Base-by-base conservation (phyloP, 2,888 invertebrate genomes). In the Taphrorychus bicolor region DNA sequence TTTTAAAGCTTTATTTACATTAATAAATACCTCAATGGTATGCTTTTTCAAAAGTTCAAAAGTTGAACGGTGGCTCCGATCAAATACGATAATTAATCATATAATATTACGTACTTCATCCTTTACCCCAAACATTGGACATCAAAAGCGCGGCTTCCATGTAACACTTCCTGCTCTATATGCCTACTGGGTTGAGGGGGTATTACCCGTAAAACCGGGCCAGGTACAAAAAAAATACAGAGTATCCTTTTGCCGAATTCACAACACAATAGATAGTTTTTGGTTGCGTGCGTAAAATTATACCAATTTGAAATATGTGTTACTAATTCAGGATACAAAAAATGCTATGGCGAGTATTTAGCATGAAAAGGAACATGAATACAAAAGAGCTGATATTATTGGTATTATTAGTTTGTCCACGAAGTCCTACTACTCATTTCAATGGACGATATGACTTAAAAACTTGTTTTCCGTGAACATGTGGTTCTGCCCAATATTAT, bases 231-330 rank as follows among this genome's bases (percentile, higher is more conserved):
- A 32, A 32, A 32, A 32, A 32, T 32, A 9, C 7, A 32, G 32
- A 45, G 45, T 11, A n/a, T 16, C 45, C 45, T 45, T 14, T 45
- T 45, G 45, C 45, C 45, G 14, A 45, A 45, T 45, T 45, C 45
- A 17, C 45, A 17, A 23, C 16, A 64, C 51, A 64, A 64, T 64
- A 58, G 58, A 41, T 56, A 54, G 16, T 32, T 58, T 58, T 45
- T 14, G 22, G 53, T 9, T 67, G 67, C 67, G 67, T 67, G 67
- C 48, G 17, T 53, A 5, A 62, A 67, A 67, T 67, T 67, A 63
- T 62, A 67, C 67, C 61, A 58, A 67, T 63, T 67, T 63, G 5
- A 45, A 53, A 58, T 67, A 67, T 57, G 62, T 67, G 67, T 67
- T 67, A 67, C 59, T 7, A 41, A 57, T 62, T 61, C 40, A 60